Percentiles rank a stretch among this genome's conserved stretches.
Evolutionary conservation across 2,888 invertebrate genomes (phyloP).

Genomic region (Acronicta alni): DNA sequence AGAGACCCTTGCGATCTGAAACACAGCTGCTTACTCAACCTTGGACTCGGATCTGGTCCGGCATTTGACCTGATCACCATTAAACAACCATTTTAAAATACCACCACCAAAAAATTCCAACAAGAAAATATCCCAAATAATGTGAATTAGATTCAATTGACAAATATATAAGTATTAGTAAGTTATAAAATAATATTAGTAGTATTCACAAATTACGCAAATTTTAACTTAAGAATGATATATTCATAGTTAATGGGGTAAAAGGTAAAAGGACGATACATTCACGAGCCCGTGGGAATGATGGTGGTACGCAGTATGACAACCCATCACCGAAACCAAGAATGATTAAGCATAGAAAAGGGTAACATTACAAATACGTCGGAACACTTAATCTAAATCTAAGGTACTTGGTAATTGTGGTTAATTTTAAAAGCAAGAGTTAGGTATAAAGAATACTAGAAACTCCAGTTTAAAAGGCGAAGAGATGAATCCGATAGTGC

Average conservation of each 20-base stretch:
- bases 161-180: conserved; percentile 27
- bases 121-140: conserved; percentile 31
- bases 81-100: conserved; percentile 54
- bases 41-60: conserved; percentile 89
- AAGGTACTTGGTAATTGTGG: conserved; percentile 45
- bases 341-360: conserved; percentile 87
- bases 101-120: conserved; percentile 66
- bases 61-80: conserved; percentile 83
- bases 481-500: conserved; percentile 39
- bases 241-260: conserved; percentile 64
- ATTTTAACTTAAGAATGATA: conserved; percentile 41
- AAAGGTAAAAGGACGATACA: conserved; percentile 64
- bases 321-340: conserved; percentile 88
- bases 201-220: conserved; percentile 37
- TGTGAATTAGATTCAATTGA: conserved; percentile 26
- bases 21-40: conserved; percentile 90
- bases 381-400: conserved; percentile 47
- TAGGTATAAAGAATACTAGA: conserved; percentile 37
- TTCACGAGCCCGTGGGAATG: conserved; percentile 71
- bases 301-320: conserved; percentile 76
- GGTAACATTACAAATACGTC: conserved; percentile 76
- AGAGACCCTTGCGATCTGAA: conserved; percentile 97
- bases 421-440: conserved; percentile 34
- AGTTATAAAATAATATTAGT: background rate
- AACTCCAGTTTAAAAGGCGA: conserved; percentile 34